Evolutionary conservation across 2,113 vertebrate species (phyloP).

Genomic region (Chaetops frenatus): DNA sequence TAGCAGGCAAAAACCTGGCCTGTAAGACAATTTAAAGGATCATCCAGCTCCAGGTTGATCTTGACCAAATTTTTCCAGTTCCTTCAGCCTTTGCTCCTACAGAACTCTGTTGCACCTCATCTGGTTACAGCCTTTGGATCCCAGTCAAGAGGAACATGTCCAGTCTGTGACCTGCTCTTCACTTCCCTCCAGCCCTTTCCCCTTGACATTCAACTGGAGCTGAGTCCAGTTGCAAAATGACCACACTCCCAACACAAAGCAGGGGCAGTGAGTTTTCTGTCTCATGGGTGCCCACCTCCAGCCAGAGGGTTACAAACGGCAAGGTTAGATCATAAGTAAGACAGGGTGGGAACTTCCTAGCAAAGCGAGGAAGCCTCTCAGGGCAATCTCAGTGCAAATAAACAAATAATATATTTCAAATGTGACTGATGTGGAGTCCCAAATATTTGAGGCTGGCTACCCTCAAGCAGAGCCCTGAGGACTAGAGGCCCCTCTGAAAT

Average conservation of each 20-base stretch:
- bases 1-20: neutral
- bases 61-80: neutral
- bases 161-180: neutral
- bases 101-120: neutral
- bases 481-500: neutral
- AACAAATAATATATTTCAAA: neutral
- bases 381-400: neutral
- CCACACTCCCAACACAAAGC: neutral
- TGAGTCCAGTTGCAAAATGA: neutral
- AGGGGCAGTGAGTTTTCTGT: neutral
- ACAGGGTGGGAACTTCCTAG: constrained; percentile 53
- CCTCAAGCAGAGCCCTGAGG: neutral
- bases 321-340: constrained; percentile 28
- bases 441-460: neutral
- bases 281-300: neutral
- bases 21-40: neutral
- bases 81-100: neutral
- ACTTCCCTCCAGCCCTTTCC: neutral
- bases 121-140: neutral
- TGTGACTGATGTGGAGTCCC: neutral
- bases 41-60: neutral
- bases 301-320: neutral
- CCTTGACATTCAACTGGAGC: neutral
- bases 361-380: neutral
- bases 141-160: neutral